Conservation (phyloP, 2,888 invertebrate species). For the Lepidocyrtoides sp. region DNA sequence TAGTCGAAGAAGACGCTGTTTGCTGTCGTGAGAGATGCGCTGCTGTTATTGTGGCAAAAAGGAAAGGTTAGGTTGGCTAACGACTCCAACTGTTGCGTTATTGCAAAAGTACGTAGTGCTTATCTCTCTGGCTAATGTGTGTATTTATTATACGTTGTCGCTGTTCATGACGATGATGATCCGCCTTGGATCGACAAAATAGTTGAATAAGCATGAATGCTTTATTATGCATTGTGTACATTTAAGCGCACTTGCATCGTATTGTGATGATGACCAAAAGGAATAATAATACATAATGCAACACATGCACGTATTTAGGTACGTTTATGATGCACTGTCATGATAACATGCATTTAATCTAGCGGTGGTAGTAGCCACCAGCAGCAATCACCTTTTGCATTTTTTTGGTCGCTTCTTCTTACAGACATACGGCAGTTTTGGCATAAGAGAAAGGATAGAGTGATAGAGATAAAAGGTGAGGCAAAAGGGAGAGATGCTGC, state of each 20-base stretch:
- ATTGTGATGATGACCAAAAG: background rate
- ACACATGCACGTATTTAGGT: background rate
- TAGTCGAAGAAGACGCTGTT: background rate
- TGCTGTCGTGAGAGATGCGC: constrained; percentile 39
- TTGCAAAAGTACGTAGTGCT: background rate
- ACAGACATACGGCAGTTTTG: background rate
- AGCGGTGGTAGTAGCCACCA: constrained; percentile 68
- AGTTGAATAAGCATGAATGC: constrained; percentile 58
- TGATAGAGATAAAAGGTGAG: constrained; percentile 45
- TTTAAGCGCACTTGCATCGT: constrained; percentile 22
- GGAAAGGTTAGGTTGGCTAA: constrained; percentile 68
- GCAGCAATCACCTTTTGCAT: constrained; percentile 43
- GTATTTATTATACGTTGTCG: constrained; percentile 49
- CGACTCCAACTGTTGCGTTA: constrained; percentile 69
- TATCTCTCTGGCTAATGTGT: background rate
- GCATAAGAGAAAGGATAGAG: background rate
- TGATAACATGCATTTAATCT: constrained; percentile 39
- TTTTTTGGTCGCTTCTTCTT: background rate
- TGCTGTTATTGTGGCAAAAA: constrained; percentile 38
- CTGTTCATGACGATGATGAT: constrained; percentile 48
- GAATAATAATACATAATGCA: background rate
- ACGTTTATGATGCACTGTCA: background rate
- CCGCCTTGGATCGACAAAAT: constrained; percentile 65
- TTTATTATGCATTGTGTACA: constrained; percentile 48
- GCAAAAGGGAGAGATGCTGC: constrained; percentile 45